Conservation (phyloP, 2,113 vertebrate genomes). For the Lathamus discolor region DNA sequence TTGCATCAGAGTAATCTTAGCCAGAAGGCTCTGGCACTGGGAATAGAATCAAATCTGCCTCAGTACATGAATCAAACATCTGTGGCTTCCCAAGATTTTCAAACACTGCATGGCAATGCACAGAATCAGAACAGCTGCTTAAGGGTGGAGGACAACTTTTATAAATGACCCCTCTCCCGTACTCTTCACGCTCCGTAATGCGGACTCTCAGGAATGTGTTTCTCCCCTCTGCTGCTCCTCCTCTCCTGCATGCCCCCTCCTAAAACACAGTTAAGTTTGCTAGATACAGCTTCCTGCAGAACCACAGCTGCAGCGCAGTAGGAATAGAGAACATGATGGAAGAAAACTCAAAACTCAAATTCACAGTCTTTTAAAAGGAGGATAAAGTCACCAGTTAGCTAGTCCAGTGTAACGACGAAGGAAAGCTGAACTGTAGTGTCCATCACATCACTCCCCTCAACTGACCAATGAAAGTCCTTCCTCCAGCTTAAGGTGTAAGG, state of each 20-base stretch:
- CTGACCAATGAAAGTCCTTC: neutral
- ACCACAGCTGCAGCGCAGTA: neutral
- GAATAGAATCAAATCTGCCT: neutral
- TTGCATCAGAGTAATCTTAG: neutral
- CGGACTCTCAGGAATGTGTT: neutral
- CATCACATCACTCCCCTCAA: neutral
- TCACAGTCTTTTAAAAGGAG: neutral
- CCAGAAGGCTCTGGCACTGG: neutral
- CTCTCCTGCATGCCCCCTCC: neutral
- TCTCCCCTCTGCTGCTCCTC: neutral
- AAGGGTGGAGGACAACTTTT: conserved; percentile 11
- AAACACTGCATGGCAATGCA: neutral
- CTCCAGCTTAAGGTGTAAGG: neutral
- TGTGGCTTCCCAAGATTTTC: neutral
- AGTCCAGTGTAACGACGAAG: rapidly evolving
- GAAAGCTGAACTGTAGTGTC: neutral
- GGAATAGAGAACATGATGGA: neutral
- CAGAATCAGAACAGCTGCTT: conserved; percentile 35
- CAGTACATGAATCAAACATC: neutral
- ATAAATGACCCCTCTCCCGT: neutral
- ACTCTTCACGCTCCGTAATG: neutral
- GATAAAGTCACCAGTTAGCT: neutral
- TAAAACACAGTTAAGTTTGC: neutral
- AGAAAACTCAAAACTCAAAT: neutral
- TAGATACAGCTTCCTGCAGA: neutral